Percentiles rank a stretch among this genome's conserved stretches.
These are phyloP conservation scores for Brenthis daphne DNA, from an alignment of 2,888 invertebrate species.

Conservation along the genomic window DNA sequence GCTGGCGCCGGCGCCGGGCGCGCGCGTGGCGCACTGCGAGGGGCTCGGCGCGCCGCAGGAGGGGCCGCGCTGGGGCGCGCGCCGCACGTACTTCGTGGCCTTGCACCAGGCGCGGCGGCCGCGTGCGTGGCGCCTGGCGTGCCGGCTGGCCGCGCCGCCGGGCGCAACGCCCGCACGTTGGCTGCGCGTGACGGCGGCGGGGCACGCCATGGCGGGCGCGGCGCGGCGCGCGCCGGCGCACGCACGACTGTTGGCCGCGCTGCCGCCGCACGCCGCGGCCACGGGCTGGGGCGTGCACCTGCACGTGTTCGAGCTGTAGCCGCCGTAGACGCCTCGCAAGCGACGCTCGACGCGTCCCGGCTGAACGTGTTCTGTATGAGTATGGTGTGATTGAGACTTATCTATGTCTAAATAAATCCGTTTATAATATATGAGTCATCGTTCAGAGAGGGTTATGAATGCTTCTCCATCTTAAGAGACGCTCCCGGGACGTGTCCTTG, in stretches of 20 bases:
- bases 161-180: conserved; percentile 62
- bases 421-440: too few relatives aligned
- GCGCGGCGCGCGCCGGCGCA: conserved; percentile 74
- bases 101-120: conserved; percentile 37
- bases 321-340: not conserved
- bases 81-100: conserved; percentile 44
- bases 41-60: conserved; percentile 26
- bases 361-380: too few relatives aligned
- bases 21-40: conserved; percentile 28
- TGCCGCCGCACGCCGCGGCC: conserved; percentile 85
- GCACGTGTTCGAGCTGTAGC: conserved; percentile 76
- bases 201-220: conserved; percentile 81
- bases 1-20: conserved; percentile 54
- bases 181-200: conserved; percentile 82
- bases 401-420: too few relatives aligned
- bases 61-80: conserved; percentile 43
- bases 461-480: too few relatives aligned
- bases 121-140: conserved; percentile 28
- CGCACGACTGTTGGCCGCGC: conserved; percentile 77
- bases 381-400: too few relatives aligned
- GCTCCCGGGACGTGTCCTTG: too few relatives aligned
- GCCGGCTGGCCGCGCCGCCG: conserved; percentile 33
- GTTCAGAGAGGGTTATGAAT: too few relatives aligned
- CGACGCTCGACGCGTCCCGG: not conserved
- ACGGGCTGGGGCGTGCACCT: conserved; percentile 87